phyloP scores from a whole-genome alignment of 2,888 invertebrate genomes.

The Cosmia pyralina region DNA sequence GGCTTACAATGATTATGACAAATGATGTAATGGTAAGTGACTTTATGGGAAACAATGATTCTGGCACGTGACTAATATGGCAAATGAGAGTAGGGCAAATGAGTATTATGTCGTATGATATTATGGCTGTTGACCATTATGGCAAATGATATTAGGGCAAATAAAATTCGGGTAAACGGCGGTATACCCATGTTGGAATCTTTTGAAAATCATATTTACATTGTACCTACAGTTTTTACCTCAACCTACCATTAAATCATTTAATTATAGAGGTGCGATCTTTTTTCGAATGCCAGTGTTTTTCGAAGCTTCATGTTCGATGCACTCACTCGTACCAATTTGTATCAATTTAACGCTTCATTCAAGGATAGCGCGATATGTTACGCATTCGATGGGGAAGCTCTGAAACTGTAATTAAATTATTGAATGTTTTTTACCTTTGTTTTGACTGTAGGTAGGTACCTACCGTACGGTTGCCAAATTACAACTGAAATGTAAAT shows the following conservation, averaged over 20 bases:
- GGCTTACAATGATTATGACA: too few relatives aligned
- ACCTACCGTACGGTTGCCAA: not conserved
- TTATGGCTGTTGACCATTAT: too few relatives aligned
- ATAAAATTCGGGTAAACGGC: too few relatives aligned
- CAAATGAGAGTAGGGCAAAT: too few relatives aligned
- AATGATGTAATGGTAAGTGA: too few relatives aligned
- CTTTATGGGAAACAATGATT: too few relatives aligned
- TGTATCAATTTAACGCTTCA: conserved; percentile 66
- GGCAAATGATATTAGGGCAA: too few relatives aligned
- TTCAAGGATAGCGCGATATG: conserved; percentile 52
- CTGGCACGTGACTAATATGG: too few relatives aligned
- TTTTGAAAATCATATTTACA: too few relatives aligned
- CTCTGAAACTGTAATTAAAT: conserved; percentile 45
- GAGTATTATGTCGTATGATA: too few relatives aligned
- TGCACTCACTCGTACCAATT: conserved; percentile 63
- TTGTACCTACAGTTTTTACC: too few relatives aligned
- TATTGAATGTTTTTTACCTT: conserved; percentile 28
- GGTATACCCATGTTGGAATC: too few relatives aligned
- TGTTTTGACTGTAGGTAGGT: not conserved
- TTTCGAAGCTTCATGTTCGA: conserved; percentile 46
- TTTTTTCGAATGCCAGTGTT: conserved; percentile 43
- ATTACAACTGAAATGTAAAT: conserved; percentile 2
- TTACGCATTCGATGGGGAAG: conserved; percentile 29
- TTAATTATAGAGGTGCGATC: conserved; percentile 32
- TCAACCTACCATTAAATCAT: not conserved